Base-by-base conservation (phyloP, 2,113 vertebrate species). In the Uropsilus gracilis region DNA sequence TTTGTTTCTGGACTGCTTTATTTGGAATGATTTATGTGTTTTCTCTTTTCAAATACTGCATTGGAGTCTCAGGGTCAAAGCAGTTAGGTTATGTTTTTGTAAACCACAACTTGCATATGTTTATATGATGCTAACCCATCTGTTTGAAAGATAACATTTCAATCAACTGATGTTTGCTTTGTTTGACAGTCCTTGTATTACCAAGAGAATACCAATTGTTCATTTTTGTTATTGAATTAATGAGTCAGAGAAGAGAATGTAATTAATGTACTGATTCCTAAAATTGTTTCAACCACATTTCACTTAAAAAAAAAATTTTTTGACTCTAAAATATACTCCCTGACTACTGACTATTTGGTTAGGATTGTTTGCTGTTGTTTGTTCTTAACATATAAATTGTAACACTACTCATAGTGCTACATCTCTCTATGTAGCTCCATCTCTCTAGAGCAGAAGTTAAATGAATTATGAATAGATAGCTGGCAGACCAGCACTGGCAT, bases 101-200 rank as follows among this genome's bases (percentile, higher is more conserved):
- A 44, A 86, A 87, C 13, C 14, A 39, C n/a, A 68, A 14, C 32
- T 78, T 84, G 66, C 59, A 68, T 89, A 82, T 92, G 69, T 66
- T 86, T 18, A 37, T 42, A 59, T 42, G 30, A 94, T 88, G 8
- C 4, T 68, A 30, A 42, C n/a, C 50, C 89, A 80, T 94, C 42
- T 93, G 71, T 92, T 90, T 90, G 32, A 83, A 78, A 87, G 46
- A 64, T 42, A 86, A 63, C 20, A 87, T 90, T 95, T 95, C 71
- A 46, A 63, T 73, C 64, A 87, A 86, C 37, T 69, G 16, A 6
- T 83, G 63, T 78, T 95, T 84, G 42, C 34, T 30, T 39, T 55
- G 57, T 34, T 84, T 94, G 48, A 69, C 69, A 83, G 50, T 55
- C 24, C 34, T 66, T 89, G 4, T 76, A 55, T 63, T 68, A 84